Evolutionary conservation across 2,888 invertebrate genomes (phyloP).

Genomic region (Theretra japonica): DNA sequence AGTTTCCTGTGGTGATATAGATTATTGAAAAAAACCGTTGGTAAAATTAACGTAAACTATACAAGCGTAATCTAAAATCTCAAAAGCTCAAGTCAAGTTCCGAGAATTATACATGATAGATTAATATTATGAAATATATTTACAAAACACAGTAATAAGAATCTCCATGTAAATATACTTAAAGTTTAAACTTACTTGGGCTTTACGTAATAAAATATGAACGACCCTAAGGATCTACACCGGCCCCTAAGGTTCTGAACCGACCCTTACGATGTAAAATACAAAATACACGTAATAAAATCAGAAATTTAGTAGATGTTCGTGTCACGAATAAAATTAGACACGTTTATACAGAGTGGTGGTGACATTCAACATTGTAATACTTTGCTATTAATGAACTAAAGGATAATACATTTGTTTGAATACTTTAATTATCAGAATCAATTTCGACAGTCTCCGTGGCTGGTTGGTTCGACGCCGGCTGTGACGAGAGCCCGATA

Average conservation of each 20-base stretch:
- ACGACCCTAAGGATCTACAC: neutral
- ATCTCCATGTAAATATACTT: neutral
- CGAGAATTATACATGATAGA: neutral
- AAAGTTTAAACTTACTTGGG: neutral
- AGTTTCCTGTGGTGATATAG: too few species aligned
- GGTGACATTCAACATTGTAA: neutral
- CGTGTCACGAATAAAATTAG: neutral
- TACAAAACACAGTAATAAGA: neutral
- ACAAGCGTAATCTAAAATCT: neutral
- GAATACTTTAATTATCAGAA: too few species aligned
- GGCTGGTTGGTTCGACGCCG: too few species aligned
- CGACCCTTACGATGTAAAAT: neutral
- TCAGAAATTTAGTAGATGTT: neutral
- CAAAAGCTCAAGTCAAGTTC: constrained; percentile 1
- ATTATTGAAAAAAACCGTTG: neutral
- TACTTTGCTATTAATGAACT: too few species aligned
- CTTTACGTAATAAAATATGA: neutral
- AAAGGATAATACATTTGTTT: too few species aligned
- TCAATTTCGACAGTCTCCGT: too few species aligned
- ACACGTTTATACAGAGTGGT: neutral
- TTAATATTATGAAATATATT: neutral
- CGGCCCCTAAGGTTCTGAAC: neutral
- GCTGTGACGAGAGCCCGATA: too few species aligned
- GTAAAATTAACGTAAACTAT: neutral
- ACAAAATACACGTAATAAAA: neutral